A percentile compares a stretch with the other conserved stretches of the same genome.
Conservation (phyloP, 2,888 invertebrate species). For the Microchrysa polita region DNA sequence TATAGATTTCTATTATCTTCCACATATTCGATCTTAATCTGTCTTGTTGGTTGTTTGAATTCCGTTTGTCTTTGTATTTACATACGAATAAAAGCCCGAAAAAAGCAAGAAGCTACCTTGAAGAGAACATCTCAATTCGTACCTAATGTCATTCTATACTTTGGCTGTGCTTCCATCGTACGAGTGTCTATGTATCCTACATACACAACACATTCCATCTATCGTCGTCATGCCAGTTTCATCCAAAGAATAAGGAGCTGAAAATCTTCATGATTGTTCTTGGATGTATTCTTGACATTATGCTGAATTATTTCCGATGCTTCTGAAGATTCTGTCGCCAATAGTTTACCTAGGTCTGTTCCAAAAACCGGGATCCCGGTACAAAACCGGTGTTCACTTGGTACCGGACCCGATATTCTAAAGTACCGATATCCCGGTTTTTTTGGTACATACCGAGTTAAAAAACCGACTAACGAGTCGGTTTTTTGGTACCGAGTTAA, state of each 20-base stretch:
- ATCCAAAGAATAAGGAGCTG: neutral
- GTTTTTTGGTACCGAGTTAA: too few relatives aligned
- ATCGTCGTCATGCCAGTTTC: neutral
- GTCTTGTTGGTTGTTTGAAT: neutral
- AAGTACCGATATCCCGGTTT: too few relatives aligned
- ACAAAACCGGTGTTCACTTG: too few relatives aligned
- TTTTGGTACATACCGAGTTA: too few relatives aligned
- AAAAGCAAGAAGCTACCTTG: too few relatives aligned
- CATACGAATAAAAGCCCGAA: neutral
- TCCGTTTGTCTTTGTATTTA: neutral
- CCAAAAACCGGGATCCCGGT: too few relatives aligned
- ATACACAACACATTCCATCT: too few relatives aligned
- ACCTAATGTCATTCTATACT: neutral
- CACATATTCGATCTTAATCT: constrained; percentile 5
- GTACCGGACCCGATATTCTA: too few relatives aligned
- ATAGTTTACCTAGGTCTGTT: too few relatives aligned
- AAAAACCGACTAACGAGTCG: too few relatives aligned
- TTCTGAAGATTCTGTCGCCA: constrained; percentile 36
- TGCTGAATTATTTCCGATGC: constrained; percentile 34
- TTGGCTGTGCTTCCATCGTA: neutral
- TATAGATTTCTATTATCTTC: neutral
- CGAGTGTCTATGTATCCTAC: too few relatives aligned
- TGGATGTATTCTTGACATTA: neutral
- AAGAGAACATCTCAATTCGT: constrained; percentile 26
- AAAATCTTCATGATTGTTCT: neutral